Conservation (phyloP, 2,888 invertebrate species). For the Nysson spinosus region DNA sequence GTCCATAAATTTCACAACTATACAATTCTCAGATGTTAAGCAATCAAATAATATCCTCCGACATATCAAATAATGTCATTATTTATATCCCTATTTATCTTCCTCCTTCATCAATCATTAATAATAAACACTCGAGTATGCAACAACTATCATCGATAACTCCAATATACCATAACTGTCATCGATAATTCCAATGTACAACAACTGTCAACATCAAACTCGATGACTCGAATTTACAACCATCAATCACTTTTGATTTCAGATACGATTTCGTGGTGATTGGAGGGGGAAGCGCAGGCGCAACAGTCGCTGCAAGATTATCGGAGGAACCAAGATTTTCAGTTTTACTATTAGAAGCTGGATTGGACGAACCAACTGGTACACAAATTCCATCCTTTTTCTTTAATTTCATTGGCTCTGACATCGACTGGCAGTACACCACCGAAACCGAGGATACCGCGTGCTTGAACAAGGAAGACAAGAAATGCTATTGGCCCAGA, state of each 20-base stretch:
- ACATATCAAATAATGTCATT: no score
- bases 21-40: no score
- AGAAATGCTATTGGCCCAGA: slow-evolving; percentile 90
- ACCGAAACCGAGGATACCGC: slow-evolving; percentile 90
- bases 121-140: no score
- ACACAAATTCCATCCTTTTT: slow-evolving; percentile 94
- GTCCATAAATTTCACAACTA: no score
- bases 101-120: no score
- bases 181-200: neutral
- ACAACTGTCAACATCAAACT: neutral
- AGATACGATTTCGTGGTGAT: slow-evolving; percentile 87
- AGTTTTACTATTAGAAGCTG: slow-evolving; percentile 87
- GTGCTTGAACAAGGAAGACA: slow-evolving; percentile 85
- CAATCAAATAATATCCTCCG: no score
- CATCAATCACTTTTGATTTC: neutral
- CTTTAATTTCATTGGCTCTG: slow-evolving; percentile 90
- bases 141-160: no score
- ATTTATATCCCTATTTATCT: no score
- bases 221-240: no score
- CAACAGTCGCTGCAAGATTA: slow-evolving; percentile 85
- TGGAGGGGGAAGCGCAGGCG: slow-evolving; percentile 86
- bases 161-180: no score
- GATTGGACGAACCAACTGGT: slow-evolving; percentile 91
- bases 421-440: slow-evolving; percentile 92
- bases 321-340: slow-evolving; percentile 86